Percentiles rank a stretch among this genome's conserved stretches.
Evolutionary conservation across 2,888 invertebrate genomes (phyloP).

Genomic region (Macrophya alboannulata): DNA sequence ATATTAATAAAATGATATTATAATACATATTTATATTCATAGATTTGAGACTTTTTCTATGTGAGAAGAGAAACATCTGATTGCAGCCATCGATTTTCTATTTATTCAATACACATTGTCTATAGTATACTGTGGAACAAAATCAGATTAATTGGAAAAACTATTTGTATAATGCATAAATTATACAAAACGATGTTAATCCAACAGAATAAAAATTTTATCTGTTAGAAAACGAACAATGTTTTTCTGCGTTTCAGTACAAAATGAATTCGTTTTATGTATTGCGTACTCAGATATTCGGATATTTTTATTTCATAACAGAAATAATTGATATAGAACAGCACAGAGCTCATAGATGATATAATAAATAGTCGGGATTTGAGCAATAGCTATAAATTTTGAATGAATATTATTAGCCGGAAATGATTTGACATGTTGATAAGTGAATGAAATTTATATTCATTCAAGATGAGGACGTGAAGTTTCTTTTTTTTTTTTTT

Average conservation of each 20-base stretch:
- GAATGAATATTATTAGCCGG: background rate
- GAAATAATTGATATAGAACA: background rate
- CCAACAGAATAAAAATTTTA: background rate
- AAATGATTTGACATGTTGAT: background rate
- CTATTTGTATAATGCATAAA: background rate
- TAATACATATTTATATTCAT: constrained; percentile 68
- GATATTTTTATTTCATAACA: background rate
- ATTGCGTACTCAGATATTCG: background rate
- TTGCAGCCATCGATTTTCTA: background rate
- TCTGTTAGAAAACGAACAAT: background rate
- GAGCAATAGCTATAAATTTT: constrained; percentile 19
- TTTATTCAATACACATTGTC: background rate
- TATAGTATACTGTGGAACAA: background rate
- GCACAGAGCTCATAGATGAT: background rate
- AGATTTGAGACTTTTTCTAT: constrained; percentile 28
- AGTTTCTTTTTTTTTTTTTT: background rate
- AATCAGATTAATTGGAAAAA: background rate
- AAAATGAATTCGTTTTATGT: background rate
- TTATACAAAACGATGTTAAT: background rate
- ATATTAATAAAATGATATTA: constrained; percentile 64
- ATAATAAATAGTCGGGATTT: background rate
- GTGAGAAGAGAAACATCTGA: constrained; percentile 28
- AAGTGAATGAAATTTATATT: background rate
- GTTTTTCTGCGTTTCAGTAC: background rate
- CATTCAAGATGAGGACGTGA: background rate